Evolutionary conservation across 2,113 vertebrate species (phyloP), one percentile per base, ranked within the genome.

Genomic region (Alligator sinensis): DNA sequence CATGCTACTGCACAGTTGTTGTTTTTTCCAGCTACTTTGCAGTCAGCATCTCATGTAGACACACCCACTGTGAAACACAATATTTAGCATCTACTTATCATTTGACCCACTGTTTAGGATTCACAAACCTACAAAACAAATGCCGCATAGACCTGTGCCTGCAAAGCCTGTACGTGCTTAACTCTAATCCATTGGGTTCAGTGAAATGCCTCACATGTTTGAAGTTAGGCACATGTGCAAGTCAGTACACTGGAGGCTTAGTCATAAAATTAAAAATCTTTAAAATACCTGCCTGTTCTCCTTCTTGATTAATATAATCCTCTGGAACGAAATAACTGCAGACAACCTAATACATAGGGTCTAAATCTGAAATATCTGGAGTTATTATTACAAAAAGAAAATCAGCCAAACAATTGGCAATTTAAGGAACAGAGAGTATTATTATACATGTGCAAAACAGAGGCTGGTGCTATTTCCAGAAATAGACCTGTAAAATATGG

Each of bases 401-500:
- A 95, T 93, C 82, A 90, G 47, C 79, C 83, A 80, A 89, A 95
- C 93, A 97, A 94, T 14, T 63, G 55, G 55, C 81, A 95, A 84
- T 95, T 97, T 90, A 59, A 93, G 91, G 85, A 94, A 83, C 3
- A 57, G 82, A 86, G 63, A 75, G 6, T 80, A 61, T 90, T 91
- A 92, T 96, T 92, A 94, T 94, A 61, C 64, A 77, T 28, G 88
- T 96, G 77, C 89, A 92, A 94, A 84, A 15, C 62, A 95, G 81
- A 91, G 28, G 78, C 78, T 91, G 68, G 62, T 22, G n/a, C 47
- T 77, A 30, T 74, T 94, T 79, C 19, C 88, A 92, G 87, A 96
- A 97, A 87, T 28, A 96, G 82, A 97, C 74, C 90, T 95, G 58
- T 5, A 91, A 83, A 88, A 81, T 79, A 84, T 61, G 16, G 87